Evolutionary conservation across 1,140 invertebrate genomes (phyloP).

Genomic region (Trissolcus basalis): DNA sequence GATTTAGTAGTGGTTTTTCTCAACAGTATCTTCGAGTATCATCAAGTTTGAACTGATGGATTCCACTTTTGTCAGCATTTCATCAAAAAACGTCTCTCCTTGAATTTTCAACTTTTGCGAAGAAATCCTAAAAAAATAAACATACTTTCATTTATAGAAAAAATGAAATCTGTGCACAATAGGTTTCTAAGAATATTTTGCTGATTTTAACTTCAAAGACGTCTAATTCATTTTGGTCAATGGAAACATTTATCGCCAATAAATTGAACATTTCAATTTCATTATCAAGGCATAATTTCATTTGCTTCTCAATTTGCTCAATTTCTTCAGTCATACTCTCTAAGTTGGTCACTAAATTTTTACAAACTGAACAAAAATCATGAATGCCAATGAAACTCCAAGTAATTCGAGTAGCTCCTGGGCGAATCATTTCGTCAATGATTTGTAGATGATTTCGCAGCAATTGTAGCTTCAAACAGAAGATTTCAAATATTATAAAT

Average conservation of each 20-base stretch:
- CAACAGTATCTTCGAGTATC: too few species aligned
- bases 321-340: conserved; percentile 82
- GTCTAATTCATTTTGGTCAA: conserved; percentile 43
- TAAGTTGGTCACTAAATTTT: conserved; percentile 77
- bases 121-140: too few species aligned
- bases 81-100: too few species aligned
- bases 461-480: conserved; percentile 76
- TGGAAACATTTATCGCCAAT: conserved; percentile 71
- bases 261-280: conserved; percentile 77
- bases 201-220: conserved; percentile 69
- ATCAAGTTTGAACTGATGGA: too few species aligned
- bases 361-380: conserved; percentile 82
- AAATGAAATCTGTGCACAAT: too few species aligned
- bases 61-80: too few species aligned
- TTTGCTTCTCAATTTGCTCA: conserved; percentile 84
- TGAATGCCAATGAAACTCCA: conserved; percentile 89
- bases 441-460: conserved; percentile 82
- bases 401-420: conserved; percentile 85
- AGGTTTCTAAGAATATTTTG: too few species aligned
- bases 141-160: too few species aligned
- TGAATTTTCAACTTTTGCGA: too few species aligned
- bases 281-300: conserved; percentile 78
- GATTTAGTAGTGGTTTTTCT: too few species aligned
- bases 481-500: too few species aligned
- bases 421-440: conserved; percentile 86